phyloP scores from a whole-genome alignment of 64 coral and sea anemone species.

The Acropora yongei region DNA sequence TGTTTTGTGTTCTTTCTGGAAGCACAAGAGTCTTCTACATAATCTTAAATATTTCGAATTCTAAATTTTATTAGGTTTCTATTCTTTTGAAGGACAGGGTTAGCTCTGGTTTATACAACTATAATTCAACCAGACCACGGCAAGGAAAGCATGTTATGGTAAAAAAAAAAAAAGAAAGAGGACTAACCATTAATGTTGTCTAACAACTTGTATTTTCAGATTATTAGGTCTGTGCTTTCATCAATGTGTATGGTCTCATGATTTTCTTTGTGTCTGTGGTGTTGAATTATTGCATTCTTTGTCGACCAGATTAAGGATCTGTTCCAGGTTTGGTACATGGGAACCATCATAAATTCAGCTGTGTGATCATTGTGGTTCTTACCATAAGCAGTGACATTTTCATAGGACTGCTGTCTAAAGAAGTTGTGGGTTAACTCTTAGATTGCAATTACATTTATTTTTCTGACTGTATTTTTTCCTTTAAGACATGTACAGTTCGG shows the following conservation, averaged over 20 bases:
- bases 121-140: neutral
- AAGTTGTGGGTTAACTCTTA: neutral
- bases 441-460: neutral
- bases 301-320: neutral
- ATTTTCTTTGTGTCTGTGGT: neutral
- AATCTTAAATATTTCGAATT: neutral
- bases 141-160: neutral
- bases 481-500: slow-evolving; percentile 80
- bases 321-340: neutral
- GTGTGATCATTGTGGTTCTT: neutral
- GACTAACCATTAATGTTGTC: neutral
- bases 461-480: neutral
- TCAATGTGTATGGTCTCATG: no score
- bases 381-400: neutral
- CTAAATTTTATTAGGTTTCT: neutral
- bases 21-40: neutral
- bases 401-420: no score
- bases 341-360: no score
- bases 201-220: neutral
- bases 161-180: neutral
- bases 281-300: neutral
- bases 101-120: neutral
- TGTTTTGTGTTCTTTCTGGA: neutral
- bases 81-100: neutral
- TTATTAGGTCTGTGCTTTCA: no score